Percentiles rank a stretch among this genome's conserved stretches.
phyloP scores from a whole-genome alignment of 2,113 vertebrate genomes.

The Lepus americanus region DNA sequence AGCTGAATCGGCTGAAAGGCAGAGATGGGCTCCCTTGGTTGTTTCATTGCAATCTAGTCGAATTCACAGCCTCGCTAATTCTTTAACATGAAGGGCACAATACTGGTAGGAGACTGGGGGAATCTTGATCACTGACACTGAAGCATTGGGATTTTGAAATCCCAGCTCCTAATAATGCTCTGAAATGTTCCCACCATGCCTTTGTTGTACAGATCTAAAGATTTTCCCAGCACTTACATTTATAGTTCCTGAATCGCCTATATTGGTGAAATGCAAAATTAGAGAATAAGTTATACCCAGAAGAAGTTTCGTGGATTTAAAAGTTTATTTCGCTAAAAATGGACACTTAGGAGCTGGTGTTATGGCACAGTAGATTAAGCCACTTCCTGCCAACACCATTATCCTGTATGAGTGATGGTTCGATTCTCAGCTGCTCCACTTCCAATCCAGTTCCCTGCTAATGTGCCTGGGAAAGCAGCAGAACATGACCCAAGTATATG shows the following conservation, averaged over 20 bases:
- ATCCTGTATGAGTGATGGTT: too few relatives aligned
- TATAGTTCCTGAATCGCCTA: not conserved
- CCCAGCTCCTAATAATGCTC: not conserved
- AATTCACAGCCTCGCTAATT: constrained; percentile 7
- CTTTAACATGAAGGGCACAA: not conserved
- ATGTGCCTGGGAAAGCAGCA: too few relatives aligned
- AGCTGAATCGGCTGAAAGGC: not conserved
- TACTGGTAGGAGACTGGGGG: not conserved
- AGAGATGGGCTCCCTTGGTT: not conserved
- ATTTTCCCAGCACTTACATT: not conserved
- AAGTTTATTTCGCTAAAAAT: not conserved
- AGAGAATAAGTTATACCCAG: not conserved
- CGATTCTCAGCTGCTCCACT: too few relatives aligned
- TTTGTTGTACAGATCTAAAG: not conserved
- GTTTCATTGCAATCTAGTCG: not conserved
- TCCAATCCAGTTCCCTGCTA: too few relatives aligned
- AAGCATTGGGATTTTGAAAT: not conserved
- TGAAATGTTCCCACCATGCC: not conserved
- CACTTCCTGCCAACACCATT: too few relatives aligned
- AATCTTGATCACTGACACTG: not conserved
- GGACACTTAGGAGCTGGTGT: too few relatives aligned
- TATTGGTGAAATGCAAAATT: not conserved
- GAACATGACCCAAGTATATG: too few relatives aligned
- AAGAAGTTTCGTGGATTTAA: constrained; percentile 2
- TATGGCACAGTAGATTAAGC: too few relatives aligned